Evolutionary conservation across 2,888 invertebrate genomes (phyloP).

Genomic region (Drosophila mettleri): DNA sequence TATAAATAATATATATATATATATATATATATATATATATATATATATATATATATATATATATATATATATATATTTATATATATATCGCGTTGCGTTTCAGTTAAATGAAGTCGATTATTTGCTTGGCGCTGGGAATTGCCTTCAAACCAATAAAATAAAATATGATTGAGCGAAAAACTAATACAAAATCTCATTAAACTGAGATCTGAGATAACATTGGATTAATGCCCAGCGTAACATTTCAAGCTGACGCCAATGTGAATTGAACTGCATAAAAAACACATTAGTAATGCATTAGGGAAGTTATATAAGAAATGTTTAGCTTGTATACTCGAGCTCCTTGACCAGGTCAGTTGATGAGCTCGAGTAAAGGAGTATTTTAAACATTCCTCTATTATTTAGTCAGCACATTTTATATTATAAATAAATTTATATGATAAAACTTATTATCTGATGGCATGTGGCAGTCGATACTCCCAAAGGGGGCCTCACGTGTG

Average conservation of each 20-base stretch:
- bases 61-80: background rate
- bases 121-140: constrained; percentile 65
- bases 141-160: constrained; percentile 12
- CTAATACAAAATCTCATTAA: constrained; percentile 18
- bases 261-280: background rate
- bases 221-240: background rate
- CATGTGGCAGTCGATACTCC: background rate
- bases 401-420: background rate
- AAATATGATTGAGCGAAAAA: constrained; percentile 65
- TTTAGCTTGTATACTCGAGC: background rate
- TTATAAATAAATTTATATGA: background rate
- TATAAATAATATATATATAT: too few species aligned
- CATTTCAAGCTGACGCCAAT: background rate
- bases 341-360: background rate
- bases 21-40: background rate
- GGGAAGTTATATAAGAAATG: background rate
- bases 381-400: background rate
- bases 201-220: background rate
- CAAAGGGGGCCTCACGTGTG: constrained; percentile 11
- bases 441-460: background rate
- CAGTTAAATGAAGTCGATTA: constrained; percentile 79
- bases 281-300: background rate
- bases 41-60: background rate
- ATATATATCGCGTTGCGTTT: constrained; percentile 55
- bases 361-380: background rate